phyloP scores from a whole-genome alignment of 1,140 invertebrate species.

The Pseudoatta argentina region DNA sequence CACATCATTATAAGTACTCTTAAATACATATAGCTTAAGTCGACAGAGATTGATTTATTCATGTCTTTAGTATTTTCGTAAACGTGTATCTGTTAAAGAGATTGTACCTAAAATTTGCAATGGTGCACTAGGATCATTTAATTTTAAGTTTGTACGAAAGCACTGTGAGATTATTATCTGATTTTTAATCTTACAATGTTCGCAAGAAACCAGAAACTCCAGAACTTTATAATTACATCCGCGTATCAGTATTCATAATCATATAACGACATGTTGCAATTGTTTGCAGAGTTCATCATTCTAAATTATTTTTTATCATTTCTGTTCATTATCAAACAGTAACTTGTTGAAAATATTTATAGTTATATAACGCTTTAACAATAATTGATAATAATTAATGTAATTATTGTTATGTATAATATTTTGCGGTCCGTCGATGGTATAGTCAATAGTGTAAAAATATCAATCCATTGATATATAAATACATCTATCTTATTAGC shows the following conservation, averaged over 20 bases:
- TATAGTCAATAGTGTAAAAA: too few relatives aligned
- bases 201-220: too few relatives aligned
- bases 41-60: constrained; percentile 61
- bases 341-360: too few relatives aligned
- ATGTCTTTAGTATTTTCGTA: constrained; percentile 21
- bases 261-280: too few relatives aligned
- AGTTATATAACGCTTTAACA: background rate
- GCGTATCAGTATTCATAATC: too few relatives aligned
- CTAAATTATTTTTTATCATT: too few relatives aligned
- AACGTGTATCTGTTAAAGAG: background rate
- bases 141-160: constrained; percentile 31
- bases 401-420: background rate
- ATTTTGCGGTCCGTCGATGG: too few relatives aligned
- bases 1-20: constrained; percentile 18
- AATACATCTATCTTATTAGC: too few relatives aligned
- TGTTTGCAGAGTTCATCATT: too few relatives aligned
- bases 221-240: too few relatives aligned
- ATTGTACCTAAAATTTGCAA: constrained; percentile 33
- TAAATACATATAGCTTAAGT: constrained; percentile 22
- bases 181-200: constrained; percentile 32
- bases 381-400: background rate
- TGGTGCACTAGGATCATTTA: background rate
- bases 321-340: too few relatives aligned
- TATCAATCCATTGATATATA: too few relatives aligned
- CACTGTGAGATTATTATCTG: constrained; percentile 12